Evolutionary conservation across 2,113 vertebrate species (phyloP).

Genomic region (Arenaria interpres): DNA sequence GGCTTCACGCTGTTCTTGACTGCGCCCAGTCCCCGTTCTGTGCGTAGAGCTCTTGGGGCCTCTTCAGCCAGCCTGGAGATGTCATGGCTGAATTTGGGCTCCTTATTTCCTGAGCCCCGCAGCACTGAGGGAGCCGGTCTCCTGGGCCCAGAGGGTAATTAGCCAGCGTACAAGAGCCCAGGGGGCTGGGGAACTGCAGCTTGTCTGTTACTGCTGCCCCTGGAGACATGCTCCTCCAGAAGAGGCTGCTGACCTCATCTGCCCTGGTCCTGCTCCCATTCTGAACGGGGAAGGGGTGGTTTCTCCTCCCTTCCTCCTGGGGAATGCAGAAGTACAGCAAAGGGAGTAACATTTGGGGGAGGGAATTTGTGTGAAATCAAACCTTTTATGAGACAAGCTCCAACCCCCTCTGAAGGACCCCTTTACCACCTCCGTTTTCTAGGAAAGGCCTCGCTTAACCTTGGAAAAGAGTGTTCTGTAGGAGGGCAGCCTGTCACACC

Average conservation of each 20-base stretch:
- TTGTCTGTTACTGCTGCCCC: background rate
- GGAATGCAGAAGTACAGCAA: background rate
- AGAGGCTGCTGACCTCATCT: background rate
- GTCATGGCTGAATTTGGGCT: no score
- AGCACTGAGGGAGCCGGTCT: accelerated
- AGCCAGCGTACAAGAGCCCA: background rate
- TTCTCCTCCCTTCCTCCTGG: background rate
- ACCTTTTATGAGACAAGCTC: background rate
- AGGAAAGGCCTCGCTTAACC: background rate
- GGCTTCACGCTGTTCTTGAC: accelerated
- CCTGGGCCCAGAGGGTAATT: background rate
- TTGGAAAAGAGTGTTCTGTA: background rate
- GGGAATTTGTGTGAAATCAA: background rate
- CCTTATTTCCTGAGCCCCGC: background rate
- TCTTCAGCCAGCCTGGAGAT: no score
- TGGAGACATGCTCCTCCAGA: accelerated
- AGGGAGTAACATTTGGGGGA: background rate
- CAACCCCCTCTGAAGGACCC: background rate
- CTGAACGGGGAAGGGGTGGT: background rate
- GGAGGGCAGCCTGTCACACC: background rate
- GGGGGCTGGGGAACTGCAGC: accelerated
- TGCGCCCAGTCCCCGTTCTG: accelerated
- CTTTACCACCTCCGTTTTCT: background rate
- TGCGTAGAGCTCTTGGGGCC: accelerated
- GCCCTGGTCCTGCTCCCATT: background rate